Evolutionary conservation across 1,140 invertebrate genomes (phyloP).

Genomic region (Microplitis demolitor): DNA sequence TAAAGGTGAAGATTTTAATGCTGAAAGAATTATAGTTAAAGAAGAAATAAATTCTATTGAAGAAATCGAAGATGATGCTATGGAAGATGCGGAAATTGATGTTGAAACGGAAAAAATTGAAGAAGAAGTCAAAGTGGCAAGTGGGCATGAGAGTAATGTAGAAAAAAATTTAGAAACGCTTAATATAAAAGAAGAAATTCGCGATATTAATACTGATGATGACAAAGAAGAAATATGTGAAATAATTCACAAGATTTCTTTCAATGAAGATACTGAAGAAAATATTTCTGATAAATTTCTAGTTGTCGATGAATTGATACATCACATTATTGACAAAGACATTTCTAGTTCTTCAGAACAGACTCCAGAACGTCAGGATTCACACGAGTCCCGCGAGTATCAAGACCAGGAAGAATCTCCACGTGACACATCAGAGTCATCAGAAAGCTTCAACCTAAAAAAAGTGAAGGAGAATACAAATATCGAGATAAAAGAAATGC

Average conservation of each 20-base stretch:
- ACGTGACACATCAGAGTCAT: neutral
- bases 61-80: neutral
- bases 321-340: constrained; percentile 44
- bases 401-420: no score
- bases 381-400: neutral
- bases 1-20: no score
- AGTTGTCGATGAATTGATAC: constrained; percentile 46
- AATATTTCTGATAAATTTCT: constrained; percentile 7
- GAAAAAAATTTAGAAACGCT: neutral
- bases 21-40: no score
- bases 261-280: neutral
- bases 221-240: neutral
- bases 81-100: neutral
- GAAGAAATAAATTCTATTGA: neutral
- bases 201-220: constrained; percentile 8
- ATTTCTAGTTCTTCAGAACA: neutral
- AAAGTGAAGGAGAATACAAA: constrained; percentile 41
- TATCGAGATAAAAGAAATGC: constrained; percentile 36
- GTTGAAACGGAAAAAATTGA: neutral
- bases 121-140: neutral
- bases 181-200: neutral
- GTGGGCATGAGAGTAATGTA: no score
- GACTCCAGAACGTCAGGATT: neutral
- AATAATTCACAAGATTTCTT: neutral
- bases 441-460: constrained; percentile 32